Evolutionary conservation across 2,113 vertebrate species (phyloP).

Genomic region (Eupsittula cactorum): DNA sequence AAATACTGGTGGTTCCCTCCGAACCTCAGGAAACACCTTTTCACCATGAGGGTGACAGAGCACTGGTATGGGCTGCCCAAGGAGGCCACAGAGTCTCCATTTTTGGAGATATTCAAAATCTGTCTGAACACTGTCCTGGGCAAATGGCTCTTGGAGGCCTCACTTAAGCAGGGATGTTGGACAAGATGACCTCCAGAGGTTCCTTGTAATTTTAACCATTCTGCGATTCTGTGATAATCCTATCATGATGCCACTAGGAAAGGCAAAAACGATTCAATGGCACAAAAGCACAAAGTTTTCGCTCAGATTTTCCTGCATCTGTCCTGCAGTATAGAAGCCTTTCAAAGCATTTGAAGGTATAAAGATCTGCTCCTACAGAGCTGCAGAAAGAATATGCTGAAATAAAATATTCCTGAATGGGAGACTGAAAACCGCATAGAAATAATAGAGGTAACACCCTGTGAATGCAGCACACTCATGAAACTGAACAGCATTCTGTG

Average conservation of each 20-base stretch:
- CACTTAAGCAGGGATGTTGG: not conserved
- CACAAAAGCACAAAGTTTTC: not conserved
- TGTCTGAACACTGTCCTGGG: accelerated
- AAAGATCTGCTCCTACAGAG: not conserved
- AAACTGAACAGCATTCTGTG: not conserved
- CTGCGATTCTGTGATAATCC: not conserved
- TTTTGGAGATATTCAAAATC: not conserved
- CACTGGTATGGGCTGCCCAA: not conserved
- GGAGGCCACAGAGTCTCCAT: not conserved
- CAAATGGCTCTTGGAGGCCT: not conserved
- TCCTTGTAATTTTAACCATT: not conserved
- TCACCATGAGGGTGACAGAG: not conserved
- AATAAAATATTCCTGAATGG: not conserved
- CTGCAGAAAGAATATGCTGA: not conserved
- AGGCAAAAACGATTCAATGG: not conserved
- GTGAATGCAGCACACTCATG: not conserved
- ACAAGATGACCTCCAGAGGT: not conserved
- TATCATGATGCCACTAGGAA: not conserved
- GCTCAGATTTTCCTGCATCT: not conserved
- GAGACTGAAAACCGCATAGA: not conserved
- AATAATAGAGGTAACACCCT: not conserved
- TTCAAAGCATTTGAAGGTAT: not conserved
- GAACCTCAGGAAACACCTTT: not conserved
- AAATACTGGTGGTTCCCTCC: not conserved
- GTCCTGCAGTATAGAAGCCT: not conserved